These are phyloP conservation scores for Distichodus sexfasciatus DNA, from an alignment of 2,797 vertebrate species.

Conservation along the genomic window DNA sequence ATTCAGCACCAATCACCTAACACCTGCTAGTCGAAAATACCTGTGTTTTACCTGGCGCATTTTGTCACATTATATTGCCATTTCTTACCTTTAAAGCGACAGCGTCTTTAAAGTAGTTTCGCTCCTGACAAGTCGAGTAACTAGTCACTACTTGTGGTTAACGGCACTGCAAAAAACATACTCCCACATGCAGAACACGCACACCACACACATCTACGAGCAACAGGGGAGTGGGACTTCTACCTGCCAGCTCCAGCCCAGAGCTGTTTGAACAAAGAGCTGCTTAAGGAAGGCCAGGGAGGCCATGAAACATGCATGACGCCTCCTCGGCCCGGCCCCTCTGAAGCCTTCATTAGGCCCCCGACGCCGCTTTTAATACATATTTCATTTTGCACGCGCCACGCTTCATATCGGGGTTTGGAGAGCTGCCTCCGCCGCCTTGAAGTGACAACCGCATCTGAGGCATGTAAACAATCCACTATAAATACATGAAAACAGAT, in stretches of 20 bases:
- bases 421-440: conserved; percentile 56
- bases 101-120: no score
- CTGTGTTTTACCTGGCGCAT: no score
- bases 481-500: conserved; percentile 70
- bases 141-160: no score
- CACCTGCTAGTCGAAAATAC: no score
- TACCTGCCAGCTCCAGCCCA: conserved; percentile 38
- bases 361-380: conserved; percentile 55
- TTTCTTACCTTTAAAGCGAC: no score
- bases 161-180: background rate
- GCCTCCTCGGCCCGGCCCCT: conserved; percentile 12
- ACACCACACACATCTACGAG: conserved; percentile 17
- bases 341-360: conserved; percentile 45
- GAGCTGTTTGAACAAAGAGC: conserved; percentile 47
- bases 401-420: conserved; percentile 49
- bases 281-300: conserved; percentile 45
- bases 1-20: no score
- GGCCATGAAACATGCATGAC: conserved; percentile 47
- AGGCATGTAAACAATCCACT: conserved; percentile 73
- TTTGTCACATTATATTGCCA: no score
- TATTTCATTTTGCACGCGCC: conserved; percentile 53
- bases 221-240: conserved; percentile 46
- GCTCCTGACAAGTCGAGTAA: no score
- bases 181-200: background rate
- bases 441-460: conserved; percentile 67